Percentiles rank a stretch among this genome's conserved stretches.
phyloP scores from a whole-genome alignment of 2,888 invertebrate genomes.

The Hedychridium roseum region DNA sequence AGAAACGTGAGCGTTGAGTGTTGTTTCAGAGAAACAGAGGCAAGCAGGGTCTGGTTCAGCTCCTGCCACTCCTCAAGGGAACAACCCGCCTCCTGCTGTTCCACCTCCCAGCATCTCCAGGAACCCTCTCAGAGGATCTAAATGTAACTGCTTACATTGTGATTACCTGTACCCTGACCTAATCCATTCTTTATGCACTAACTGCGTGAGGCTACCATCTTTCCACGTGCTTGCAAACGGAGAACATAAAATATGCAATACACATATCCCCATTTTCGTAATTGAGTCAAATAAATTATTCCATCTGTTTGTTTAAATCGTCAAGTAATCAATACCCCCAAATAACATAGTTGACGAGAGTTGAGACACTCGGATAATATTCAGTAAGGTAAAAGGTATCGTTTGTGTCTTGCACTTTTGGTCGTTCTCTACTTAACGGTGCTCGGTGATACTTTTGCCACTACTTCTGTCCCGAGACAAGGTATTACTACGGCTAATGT shows the following conservation, averaged over 20 bases:
- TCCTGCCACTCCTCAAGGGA: slow-evolving; percentile 77
- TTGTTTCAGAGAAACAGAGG: slow-evolving; percentile 69
- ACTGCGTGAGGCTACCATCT: slow-evolving; percentile 20
- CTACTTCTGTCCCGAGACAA: slow-evolving; percentile 23
- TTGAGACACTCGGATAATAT: too few relatives aligned
- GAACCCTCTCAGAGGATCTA: slow-evolving; percentile 83
- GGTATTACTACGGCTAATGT: slow-evolving; percentile 32
- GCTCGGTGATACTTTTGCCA: slow-evolving; percentile 30
- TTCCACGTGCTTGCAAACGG: too few relatives aligned
- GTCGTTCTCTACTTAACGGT: slow-evolving; percentile 37
- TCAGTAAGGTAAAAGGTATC: too few relatives aligned
- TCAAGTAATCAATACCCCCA: too few relatives aligned
- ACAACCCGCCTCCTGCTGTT: slow-evolving; percentile 64
- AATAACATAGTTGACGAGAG: too few relatives aligned
- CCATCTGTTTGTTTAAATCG: too few relatives aligned
- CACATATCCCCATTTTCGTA: too few relatives aligned
- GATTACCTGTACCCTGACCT: slow-evolving; percentile 43
- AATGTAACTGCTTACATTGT: slow-evolving; percentile 72
- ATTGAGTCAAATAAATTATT: too few relatives aligned
- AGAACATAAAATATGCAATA: too few relatives aligned
- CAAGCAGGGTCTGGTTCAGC: slow-evolving; percentile 74
- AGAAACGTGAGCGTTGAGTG: slow-evolving; percentile 57
- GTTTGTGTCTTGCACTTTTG: slow-evolving; percentile 23
- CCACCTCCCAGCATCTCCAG: slow-evolving; percentile 74
- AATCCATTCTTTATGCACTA: slow-evolving; percentile 23